Base-by-base conservation (phyloP, 2,113 vertebrate genomes). In the Mirounga angustirostris region DNA sequence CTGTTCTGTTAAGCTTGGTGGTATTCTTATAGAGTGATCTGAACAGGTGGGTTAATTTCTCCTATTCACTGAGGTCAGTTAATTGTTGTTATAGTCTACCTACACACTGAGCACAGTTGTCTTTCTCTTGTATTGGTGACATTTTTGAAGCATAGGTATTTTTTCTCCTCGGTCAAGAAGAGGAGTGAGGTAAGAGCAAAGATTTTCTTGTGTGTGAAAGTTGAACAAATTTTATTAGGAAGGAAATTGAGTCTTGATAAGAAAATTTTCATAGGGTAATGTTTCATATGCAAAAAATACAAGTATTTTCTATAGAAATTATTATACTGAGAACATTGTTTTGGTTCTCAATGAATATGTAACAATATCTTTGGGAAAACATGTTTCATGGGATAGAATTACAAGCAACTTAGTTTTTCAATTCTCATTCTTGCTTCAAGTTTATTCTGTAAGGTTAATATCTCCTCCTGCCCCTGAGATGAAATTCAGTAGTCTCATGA, bases 1-100 rank as follows among this genome's bases (percentile, higher is more conserved):
- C 30, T 80, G 3, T 58, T 69, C 69, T 74, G 2, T 56, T 93
- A 79, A 94, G 59, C 2, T 74, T 16, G 2, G 22, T 73, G 33
- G 13, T 43, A 58, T 90, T 91, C 54, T 58, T 76, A 74, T 3
- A 74, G 50, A 69, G 30, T 50, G 21, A 86, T 83, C 21, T 74
- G 52, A 97, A 84, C 36, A 94, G 36, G 56, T 95, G 13, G 33
- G 46, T 67, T 92, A 46, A 95, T 80, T 95, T 96, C 11, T 87
- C 58, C 67, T 95, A 13, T 58, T 96, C 84, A 74, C 22, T 5
- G 18, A 30, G 5, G 21, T 91, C 82, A 91, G 14, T 89, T 89
- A 89, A 52, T 65, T 36, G 8, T 40, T 86, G 13, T 91, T 88
- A 78, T 40, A 43, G 33, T 36, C 22, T 36, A 87, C 28, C 33